Conservation (phyloP, 2,113 vertebrate genomes). For the Tapirus terrestris region DNA sequence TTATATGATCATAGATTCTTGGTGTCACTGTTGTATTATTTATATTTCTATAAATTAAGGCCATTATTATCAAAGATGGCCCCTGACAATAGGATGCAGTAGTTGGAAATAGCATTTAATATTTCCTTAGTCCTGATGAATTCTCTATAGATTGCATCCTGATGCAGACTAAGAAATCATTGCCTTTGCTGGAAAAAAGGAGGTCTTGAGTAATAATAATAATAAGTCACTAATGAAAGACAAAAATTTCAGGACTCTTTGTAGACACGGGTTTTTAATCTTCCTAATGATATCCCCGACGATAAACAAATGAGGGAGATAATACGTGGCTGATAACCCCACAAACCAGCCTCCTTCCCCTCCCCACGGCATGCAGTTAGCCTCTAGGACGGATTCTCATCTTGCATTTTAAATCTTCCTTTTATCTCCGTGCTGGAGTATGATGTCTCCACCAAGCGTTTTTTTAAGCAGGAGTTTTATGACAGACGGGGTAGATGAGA, state of each 20-base stretch:
- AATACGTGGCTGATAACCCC: slow-evolving; percentile 76
- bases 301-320: slow-evolving; percentile 77
- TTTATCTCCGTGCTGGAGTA: slow-evolving; percentile 80
- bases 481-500: slow-evolving; percentile 81
- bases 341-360: slow-evolving; percentile 63
- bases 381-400: slow-evolving; percentile 79
- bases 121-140: slow-evolving; percentile 72
- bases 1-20: slow-evolving; percentile 79
- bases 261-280: slow-evolving; percentile 82
- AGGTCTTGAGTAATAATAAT: slow-evolving; percentile 59
- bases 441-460: slow-evolving; percentile 72
- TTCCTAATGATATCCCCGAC: slow-evolving; percentile 81
- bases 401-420: slow-evolving; percentile 81
- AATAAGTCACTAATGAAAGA: slow-evolving; percentile 73
- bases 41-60: slow-evolving; percentile 85
- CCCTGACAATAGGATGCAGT: slow-evolving; percentile 74
- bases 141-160: slow-evolving; percentile 63
- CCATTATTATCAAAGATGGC: slow-evolving; percentile 64
- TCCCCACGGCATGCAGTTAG: slow-evolving; percentile 79
- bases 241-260: slow-evolving; percentile 80
- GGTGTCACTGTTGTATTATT: slow-evolving; percentile 81
- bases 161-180: slow-evolving; percentile 56
- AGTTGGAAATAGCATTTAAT: slow-evolving; percentile 71
- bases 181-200: slow-evolving; percentile 49
- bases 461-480: slow-evolving; percentile 83